A percentile compares a stretch with the other conserved stretches of the same genome.
These are phyloP conservation scores for Himantopus leucocephalus DNA, from an alignment of 2,113 vertebrate species.

Conservation along the genomic window DNA sequence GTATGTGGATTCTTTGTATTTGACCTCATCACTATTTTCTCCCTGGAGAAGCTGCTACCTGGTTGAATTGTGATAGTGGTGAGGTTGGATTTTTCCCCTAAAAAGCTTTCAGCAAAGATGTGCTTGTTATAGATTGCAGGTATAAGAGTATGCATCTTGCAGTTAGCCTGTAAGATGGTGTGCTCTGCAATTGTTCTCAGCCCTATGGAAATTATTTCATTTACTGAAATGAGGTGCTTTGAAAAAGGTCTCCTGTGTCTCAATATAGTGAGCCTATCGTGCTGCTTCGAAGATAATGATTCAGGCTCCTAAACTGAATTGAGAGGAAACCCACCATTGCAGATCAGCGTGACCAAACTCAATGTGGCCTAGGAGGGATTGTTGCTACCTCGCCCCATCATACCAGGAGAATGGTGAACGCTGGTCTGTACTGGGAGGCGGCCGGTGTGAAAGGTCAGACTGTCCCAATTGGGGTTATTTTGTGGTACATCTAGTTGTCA, in stretches of 20 bases:
- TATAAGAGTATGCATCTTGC: neutral
- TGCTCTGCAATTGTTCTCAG: neutral
- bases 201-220: neutral
- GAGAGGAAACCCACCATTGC: neutral
- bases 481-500: neutral
- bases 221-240: neutral
- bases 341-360: neutral
- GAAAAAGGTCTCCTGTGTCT: neutral
- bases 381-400: fast-evolving
- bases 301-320: neutral
- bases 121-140: neutral
- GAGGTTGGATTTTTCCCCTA: neutral
- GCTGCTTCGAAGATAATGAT: neutral
- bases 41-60: neutral
- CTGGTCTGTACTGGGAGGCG: neutral
- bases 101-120: neutral
- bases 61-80: neutral
- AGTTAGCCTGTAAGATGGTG: too few species aligned
- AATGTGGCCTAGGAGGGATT: neutral
- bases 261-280: fast-evolving
- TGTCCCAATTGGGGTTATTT: fast-evolving
- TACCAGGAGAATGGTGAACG: neutral
- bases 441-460: neutral
- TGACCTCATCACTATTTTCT: neutral
- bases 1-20: neutral